A percentile compares a stretch with the other conserved stretches of the same genome.
Conservation (phyloP, 2,113 vertebrate species). For the Deroptyus accipitrinus region DNA sequence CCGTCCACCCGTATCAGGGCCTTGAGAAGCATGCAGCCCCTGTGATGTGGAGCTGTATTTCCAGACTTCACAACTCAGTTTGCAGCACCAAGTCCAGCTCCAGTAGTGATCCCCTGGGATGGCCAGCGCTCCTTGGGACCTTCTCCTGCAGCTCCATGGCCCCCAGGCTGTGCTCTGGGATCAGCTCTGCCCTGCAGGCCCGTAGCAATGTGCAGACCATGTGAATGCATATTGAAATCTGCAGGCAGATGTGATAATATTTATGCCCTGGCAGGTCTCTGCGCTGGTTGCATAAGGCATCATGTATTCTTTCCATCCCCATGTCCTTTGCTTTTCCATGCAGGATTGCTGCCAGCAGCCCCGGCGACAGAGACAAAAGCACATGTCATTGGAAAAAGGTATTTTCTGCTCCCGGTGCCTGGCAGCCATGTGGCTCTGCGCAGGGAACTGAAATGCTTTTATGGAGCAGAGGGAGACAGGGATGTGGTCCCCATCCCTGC, state of each 20-base stretch:
- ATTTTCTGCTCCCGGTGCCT: not conserved
- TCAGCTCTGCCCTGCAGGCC: not conserved
- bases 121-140: not conserved
- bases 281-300: not conserved
- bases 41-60: not conserved
- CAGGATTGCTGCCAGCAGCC: not conserved
- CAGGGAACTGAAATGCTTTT: not conserved
- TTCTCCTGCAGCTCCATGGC: not conserved
- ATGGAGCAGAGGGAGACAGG: not conserved
- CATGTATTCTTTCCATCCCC: not conserved
- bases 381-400: not conserved
- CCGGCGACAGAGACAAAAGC: not conserved
- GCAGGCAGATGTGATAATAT: not conserved
- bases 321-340: not conserved
- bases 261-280: not conserved
- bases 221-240: not conserved
- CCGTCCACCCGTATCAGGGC: rapidly evolving
- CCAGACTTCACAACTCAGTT: not conserved
- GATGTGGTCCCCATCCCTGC: not conserved
- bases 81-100: not conserved
- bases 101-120: not conserved
- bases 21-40: not conserved
- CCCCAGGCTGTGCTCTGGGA: rapidly evolving
- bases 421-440: not conserved
- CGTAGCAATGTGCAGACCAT: not conserved